phyloP scores from a whole-genome alignment of 2,888 invertebrate species.

The Brenthis hecate region DNA sequence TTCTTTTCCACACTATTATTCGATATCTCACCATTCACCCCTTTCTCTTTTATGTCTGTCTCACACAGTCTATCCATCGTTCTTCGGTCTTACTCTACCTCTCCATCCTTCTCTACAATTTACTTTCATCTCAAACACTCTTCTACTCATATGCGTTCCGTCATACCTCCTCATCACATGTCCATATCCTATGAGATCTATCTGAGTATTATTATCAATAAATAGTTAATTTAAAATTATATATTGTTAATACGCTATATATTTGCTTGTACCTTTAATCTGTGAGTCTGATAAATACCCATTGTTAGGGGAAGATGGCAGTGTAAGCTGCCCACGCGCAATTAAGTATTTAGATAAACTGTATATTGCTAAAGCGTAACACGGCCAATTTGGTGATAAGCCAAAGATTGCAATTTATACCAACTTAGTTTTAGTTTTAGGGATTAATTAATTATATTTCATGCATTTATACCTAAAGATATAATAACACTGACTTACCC shows the following conservation, averaged over 20 bases:
- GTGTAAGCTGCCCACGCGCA: conserved; percentile 41
- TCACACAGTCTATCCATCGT: no score
- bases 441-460: not conserved
- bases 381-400: conserved; percentile 30
- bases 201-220: not conserved
- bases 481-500: no score
- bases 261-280: conserved; percentile 26
- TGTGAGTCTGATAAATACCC: conserved; percentile 38
- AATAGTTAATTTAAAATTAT: not conserved
- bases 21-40: no score
- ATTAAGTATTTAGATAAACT: conserved; percentile 41
- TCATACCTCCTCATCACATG: not conserved
- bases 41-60: no score
- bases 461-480: not conserved
- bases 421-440: not conserved
- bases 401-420: conserved; percentile 6
- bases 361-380: conserved; percentile 33
- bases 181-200: not conserved
- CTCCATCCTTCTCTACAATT: no score
- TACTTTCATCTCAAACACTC: no score
- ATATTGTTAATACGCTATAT: conserved; percentile 9
- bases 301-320: conserved; percentile 41
- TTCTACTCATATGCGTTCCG: no score
- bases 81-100: no score
- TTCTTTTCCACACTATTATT: no score